A percentile compares a stretch with the other conserved stretches of the same genome.
phyloP scores from a whole-genome alignment of 2,113 vertebrate genomes.

The Polypterus bichir region DNA sequence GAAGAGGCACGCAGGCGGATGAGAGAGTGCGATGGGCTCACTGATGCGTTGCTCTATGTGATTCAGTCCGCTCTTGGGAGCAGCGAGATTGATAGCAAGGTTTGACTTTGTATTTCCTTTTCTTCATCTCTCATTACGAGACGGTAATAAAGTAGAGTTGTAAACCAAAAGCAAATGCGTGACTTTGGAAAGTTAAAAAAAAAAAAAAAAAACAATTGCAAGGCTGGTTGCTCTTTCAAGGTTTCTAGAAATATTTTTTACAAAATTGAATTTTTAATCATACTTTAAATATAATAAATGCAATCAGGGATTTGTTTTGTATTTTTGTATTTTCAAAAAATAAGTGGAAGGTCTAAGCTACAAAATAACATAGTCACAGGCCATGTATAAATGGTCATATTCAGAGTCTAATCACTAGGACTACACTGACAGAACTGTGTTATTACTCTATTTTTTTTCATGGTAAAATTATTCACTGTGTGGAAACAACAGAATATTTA shows the following conservation, averaged over 20 bases:
- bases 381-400: constrained; percentile 23
- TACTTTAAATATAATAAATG: constrained; percentile 34
- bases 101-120: constrained; percentile 35
- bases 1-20: constrained; percentile 92
- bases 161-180: constrained; percentile 1
- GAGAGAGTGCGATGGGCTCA: constrained; percentile 95
- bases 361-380: constrained; percentile 9
- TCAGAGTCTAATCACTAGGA: constrained; percentile 16
- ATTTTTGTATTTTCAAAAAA: constrained; percentile 36
- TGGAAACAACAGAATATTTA: not conserved
- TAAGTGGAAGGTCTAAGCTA: constrained; percentile 28
- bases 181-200: constrained; percentile 23
- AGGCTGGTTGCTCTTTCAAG: constrained; percentile 45
- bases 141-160: not conserved
- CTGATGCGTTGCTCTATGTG: constrained; percentile 89
- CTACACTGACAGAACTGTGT: constrained; percentile 7
- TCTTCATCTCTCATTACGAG: not conserved
- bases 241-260: constrained; percentile 34
- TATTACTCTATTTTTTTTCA: constrained; percentile 2
- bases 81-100: constrained; percentile 98
- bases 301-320: constrained; percentile 25
- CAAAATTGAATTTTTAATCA: constrained; percentile 49
- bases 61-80: constrained; percentile 94
- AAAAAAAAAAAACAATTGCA: constrained; percentile 35
- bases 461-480: not conserved